Percentiles rank a stretch among this genome's conserved stretches.
Conservation (phyloP, 1,140 invertebrate species). For the Grapholita molesta region DNA sequence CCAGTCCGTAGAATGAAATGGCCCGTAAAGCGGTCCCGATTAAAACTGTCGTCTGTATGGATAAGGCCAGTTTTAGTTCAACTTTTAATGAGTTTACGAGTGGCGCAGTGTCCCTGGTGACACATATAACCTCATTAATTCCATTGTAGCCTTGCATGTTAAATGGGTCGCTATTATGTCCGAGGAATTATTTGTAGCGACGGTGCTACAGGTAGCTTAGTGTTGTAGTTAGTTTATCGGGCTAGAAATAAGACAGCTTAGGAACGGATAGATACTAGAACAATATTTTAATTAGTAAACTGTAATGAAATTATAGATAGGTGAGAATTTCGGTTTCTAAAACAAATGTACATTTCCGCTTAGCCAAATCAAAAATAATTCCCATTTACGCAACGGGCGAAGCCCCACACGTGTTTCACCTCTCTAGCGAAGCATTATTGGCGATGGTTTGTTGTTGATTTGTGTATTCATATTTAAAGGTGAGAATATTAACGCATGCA, state of each 20-base stretch:
- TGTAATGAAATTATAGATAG: no score
- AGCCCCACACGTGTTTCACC: no score
- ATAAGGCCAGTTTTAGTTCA: slow-evolving; percentile 51
- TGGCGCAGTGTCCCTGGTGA: slow-evolving; percentile 17
- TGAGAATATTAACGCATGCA: no score
- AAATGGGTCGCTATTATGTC: slow-evolving; percentile 3
- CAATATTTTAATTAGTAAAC: no score
- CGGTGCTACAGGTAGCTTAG: neutral
- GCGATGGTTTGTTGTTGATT: no score
- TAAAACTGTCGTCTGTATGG: slow-evolving; percentile 60
- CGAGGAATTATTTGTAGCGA: slow-evolving; percentile 2
- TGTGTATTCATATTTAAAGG: no score
- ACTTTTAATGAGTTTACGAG: slow-evolving; percentile 70
- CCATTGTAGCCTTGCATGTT: slow-evolving; percentile 16
- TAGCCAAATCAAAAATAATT: no score
- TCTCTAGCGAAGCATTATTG: no score
- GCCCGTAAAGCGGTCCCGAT: slow-evolving; percentile 56
- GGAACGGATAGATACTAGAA: no score
- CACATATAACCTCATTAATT: slow-evolving; percentile 23
- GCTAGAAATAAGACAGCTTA: neutral
- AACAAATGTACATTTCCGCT: no score
- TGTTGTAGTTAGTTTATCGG: neutral
- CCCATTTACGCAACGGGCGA: no score
- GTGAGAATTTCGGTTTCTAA: no score
- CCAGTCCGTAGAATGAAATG: slow-evolving; percentile 48